phyloP scores from a whole-genome alignment of 2,113 vertebrate genomes.

The Cathartes aura region DNA sequence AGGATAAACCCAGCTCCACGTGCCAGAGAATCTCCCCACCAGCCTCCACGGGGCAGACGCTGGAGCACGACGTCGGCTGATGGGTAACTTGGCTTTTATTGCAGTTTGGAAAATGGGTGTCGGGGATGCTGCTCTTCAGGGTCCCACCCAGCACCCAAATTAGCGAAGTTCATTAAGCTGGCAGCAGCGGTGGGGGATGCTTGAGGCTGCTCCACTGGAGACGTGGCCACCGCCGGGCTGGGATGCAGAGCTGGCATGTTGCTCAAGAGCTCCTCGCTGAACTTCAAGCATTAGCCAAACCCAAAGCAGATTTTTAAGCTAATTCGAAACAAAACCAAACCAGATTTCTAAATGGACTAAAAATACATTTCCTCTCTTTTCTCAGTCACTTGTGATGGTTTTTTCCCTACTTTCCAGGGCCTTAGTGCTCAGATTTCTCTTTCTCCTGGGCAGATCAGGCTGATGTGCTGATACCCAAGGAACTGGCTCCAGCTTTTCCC shows the following conservation, averaged over 20 bases:
- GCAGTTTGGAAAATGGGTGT: not conserved
- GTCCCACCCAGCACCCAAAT: not conserved
- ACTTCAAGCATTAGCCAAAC: not conserved
- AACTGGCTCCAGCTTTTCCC: not conserved
- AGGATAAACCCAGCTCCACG: constrained; percentile 56
- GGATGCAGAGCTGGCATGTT: not conserved
- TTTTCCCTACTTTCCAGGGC: not conserved
- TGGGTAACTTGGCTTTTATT: constrained; percentile 6
- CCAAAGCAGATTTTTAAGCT: not conserved
- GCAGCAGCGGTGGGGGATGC: not conserved
- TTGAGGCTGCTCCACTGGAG: not conserved
- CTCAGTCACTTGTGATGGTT: not conserved
- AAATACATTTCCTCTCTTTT: not conserved
- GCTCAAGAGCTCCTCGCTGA: not conserved
- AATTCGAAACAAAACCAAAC: not conserved
- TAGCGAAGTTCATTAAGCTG: not conserved
- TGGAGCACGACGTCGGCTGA: constrained; percentile 8
- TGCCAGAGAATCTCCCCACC: constrained; percentile 25
- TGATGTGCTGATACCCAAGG: not conserved
- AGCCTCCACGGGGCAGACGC: constrained; percentile 5
- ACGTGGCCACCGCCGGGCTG: no score
- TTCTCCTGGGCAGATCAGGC: no score
- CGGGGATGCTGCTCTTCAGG: not conserved
- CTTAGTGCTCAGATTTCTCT: not conserved
- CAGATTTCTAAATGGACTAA: not conserved